A percentile compares a stretch with the other conserved stretches of the same genome.
Conservation (phyloP, 1,140 invertebrate species). For the Drosophila nasuta region DNA sequence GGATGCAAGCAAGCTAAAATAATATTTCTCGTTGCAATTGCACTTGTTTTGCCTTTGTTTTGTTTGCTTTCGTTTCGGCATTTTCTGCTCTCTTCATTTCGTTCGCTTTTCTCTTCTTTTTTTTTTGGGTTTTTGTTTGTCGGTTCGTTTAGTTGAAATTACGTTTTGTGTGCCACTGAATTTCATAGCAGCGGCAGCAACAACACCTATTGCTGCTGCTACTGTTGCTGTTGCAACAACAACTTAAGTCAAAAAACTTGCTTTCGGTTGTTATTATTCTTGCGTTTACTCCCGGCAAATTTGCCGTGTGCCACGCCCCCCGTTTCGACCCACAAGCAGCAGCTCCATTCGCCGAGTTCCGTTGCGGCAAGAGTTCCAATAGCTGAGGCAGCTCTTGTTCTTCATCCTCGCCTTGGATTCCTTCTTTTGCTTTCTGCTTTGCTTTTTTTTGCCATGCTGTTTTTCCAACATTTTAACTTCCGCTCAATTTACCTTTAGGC, state of each 20-base stretch:
- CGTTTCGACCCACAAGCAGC: neutral
- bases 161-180: slow-evolving; percentile 83
- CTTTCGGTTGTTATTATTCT: slow-evolving; percentile 82
- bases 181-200: slow-evolving; percentile 68
- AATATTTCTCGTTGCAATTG: slow-evolving; percentile 74
- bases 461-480: slow-evolving; percentile 84
- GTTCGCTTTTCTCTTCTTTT: slow-evolving; percentile 17
- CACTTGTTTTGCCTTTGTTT: slow-evolving; percentile 45
- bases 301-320: slow-evolving; percentile 69
- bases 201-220: slow-evolving; percentile 21
- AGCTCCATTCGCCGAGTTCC: slow-evolving; percentile 41
- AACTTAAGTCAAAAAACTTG: slow-evolving; percentile 76
- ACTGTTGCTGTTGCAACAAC: slow-evolving; percentile 10
- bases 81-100: slow-evolving; percentile 6
- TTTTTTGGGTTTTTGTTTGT: slow-evolving; percentile 77
- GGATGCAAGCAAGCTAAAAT: slow-evolving; percentile 81
- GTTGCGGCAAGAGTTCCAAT: slow-evolving; percentile 37
- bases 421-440: slow-evolving; percentile 50
- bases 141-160: slow-evolving; percentile 83
- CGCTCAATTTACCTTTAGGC: slow-evolving; percentile 83
- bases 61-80: slow-evolving; percentile 1
- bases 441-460: slow-evolving; percentile 67
- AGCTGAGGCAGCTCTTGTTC: slow-evolving; percentile 15
- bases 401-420: slow-evolving; percentile 40
- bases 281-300: slow-evolving; percentile 81